Conservation (phyloP, 2,888 invertebrate species). For the Dexiosoma caninum region DNA sequence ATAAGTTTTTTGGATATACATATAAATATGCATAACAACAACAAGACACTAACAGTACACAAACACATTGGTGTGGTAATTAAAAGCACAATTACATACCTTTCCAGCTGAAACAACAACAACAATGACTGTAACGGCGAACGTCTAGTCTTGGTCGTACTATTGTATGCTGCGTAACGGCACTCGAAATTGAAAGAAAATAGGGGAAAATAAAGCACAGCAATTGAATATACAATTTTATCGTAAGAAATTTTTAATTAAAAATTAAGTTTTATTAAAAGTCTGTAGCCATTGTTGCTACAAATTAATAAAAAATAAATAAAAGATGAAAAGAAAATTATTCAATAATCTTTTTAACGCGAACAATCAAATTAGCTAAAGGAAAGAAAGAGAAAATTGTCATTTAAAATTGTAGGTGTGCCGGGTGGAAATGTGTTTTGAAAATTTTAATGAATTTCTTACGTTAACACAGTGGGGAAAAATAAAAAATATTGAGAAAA, state of each 20-base stretch:
- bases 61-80: slow-evolving; percentile 14
- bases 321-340: neutral
- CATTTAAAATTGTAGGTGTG: slow-evolving; percentile 47
- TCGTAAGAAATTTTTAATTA: slow-evolving; percentile 4
- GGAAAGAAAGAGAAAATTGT: slow-evolving; percentile 29
- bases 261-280: neutral
- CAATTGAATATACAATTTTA: neutral
- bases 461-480: neutral
- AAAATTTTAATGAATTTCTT: slow-evolving; percentile 18
- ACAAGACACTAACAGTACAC: neutral
- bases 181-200: slow-evolving; percentile 37
- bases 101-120: slow-evolving; percentile 6
- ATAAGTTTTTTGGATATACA: neutral
- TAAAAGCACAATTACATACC: slow-evolving; percentile 30
- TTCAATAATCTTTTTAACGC: neutral
- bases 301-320: neutral
- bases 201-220: neutral
- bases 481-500: neutral
- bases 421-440: slow-evolving; percentile 56
- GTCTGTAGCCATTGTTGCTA: neutral
- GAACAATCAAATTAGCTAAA: neutral
- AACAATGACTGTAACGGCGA: neutral
- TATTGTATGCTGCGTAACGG: slow-evolving; percentile 27
- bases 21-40: slow-evolving; percentile 26
- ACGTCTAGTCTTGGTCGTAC: neutral